Conservation (phyloP, 2,888 invertebrate genomes). For the Caenorhabditis wallacei region DNA sequence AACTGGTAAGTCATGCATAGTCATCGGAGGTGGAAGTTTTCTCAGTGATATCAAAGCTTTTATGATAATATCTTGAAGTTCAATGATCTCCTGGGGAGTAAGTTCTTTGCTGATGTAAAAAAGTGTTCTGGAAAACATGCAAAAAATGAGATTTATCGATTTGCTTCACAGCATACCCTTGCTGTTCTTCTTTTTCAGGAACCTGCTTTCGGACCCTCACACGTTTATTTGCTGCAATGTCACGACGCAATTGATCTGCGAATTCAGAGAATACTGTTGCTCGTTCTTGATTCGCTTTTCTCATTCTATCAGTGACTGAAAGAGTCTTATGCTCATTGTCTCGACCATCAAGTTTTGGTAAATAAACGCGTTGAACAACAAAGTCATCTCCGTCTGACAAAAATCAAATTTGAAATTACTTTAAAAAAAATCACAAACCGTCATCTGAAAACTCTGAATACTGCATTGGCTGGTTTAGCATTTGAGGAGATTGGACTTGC, state of each 20-base stretch:
- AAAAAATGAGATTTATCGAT: neutral
- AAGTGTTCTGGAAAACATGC: slow-evolving; percentile 36
- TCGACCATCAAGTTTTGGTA: slow-evolving; percentile 33
- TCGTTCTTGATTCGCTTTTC: slow-evolving; percentile 49
- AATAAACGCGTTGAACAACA: slow-evolving; percentile 41
- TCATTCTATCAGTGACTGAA: slow-evolving; percentile 42
- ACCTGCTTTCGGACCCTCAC: slow-evolving; percentile 34
- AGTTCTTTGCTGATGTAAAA: slow-evolving; percentile 60
- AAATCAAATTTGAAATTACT: neutral
- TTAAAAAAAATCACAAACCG: slow-evolving; percentile 15
- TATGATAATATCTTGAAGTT: slow-evolving; percentile 56
- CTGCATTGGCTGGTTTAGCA: neutral
- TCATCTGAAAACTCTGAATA: slow-evolving; percentile 43
- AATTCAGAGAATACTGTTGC: slow-evolving; percentile 50
- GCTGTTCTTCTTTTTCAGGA: slow-evolving; percentile 36
- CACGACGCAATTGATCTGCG: slow-evolving; percentile 51
- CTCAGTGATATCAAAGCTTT: slow-evolving; percentile 48
- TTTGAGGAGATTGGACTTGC: neutral
- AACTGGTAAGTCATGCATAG: slow-evolving; percentile 49
- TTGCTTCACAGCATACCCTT: slow-evolving; percentile 36
- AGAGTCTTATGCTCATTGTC: neutral
- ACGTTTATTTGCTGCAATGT: slow-evolving; percentile 54
- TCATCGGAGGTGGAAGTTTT: slow-evolving; percentile 61
- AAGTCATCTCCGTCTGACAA: slow-evolving; percentile 36
- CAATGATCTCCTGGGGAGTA: slow-evolving; percentile 57